These are phyloP conservation scores for Lampris megalopsis DNA, from an alignment of 2,113 vertebrate species.

Conservation along the genomic window DNA sequence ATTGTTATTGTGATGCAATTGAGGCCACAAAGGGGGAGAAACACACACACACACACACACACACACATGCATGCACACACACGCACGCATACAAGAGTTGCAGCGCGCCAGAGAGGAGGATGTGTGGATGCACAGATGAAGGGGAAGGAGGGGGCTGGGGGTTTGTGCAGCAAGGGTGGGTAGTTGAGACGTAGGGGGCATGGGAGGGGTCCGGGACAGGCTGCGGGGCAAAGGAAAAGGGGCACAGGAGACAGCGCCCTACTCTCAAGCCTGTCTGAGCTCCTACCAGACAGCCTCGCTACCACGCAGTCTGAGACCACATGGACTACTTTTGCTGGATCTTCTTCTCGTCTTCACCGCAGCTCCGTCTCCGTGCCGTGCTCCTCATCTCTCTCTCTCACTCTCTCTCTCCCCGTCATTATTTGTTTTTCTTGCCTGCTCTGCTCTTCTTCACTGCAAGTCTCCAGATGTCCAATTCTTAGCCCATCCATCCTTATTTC, in stretches of 20 bases:
- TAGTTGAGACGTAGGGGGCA: slow-evolving; percentile 19
- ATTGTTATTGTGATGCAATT: background rate
- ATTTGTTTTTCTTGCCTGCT: background rate
- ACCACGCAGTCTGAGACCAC: slow-evolving; percentile 18
- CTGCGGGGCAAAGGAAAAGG: background rate
- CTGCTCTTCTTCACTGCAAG: background rate
- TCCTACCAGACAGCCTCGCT: slow-evolving; percentile 44
- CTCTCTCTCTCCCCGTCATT: background rate
- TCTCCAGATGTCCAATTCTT: too few species aligned
- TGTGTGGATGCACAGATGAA: slow-evolving; percentile 4
- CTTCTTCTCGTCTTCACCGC: background rate
- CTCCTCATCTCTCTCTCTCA: background rate
- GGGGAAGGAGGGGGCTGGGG: slow-evolving; percentile 11
- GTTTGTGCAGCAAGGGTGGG: slow-evolving; percentile 6
- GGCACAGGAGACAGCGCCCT: background rate
- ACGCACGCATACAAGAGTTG: background rate
- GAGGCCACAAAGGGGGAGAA: background rate
- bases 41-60: background rate
- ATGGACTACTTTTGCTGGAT: slow-evolving; percentile 8
- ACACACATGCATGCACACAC: background rate
- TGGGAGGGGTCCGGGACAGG: slow-evolving; percentile 3
- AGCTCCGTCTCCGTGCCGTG: background rate
- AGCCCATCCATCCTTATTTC: background rate
- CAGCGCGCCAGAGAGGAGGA: too few species aligned
- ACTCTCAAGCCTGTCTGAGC: slow-evolving; percentile 41